phyloP scores from a whole-genome alignment of 2,113 vertebrate genomes.

The Lepisosteus oculatus region DNA sequence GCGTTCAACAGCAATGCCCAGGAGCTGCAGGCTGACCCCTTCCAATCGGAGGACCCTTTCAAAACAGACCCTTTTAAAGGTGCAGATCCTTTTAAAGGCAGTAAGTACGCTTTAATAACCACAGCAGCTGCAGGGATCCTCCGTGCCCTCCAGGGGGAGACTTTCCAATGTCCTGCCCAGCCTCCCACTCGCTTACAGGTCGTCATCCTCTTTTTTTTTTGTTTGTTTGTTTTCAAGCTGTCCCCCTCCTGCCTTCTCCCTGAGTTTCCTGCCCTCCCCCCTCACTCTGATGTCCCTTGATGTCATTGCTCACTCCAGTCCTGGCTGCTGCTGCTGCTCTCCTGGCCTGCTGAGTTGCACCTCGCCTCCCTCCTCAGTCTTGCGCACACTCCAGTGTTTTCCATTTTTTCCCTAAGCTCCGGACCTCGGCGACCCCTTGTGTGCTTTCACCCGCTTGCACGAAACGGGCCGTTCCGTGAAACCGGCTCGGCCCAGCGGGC shows the following conservation, averaged over 20 bases:
- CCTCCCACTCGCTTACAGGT: not conserved
- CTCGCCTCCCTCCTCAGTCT: too few relatives aligned
- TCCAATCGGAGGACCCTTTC: conserved; percentile 94
- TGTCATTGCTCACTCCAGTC: not conserved
- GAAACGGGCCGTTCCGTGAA: too few relatives aligned
- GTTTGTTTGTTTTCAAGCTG: not conserved
- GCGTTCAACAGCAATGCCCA: conserved; percentile 77
- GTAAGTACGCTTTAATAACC: conserved; percentile 26
- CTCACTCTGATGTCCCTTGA: not conserved
- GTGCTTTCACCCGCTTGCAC: too few relatives aligned
- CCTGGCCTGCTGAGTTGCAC: too few relatives aligned
- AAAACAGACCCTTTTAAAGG: conserved; percentile 93
- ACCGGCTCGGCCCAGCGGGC: too few relatives aligned
- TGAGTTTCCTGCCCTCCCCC: not conserved
- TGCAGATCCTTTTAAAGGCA: conserved; percentile 68
- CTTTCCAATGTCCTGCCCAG: not conserved
- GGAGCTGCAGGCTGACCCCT: conserved; percentile 84
- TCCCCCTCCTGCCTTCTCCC: not conserved
- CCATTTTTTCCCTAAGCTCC: too few relatives aligned
- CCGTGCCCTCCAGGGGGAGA: not conserved
- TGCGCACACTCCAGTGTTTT: too few relatives aligned
- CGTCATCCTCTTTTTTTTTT: not conserved
- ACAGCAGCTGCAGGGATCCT: not conserved
- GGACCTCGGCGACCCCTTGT: too few relatives aligned
- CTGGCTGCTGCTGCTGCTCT: too few relatives aligned